Evolutionary conservation across 2,888 invertebrate genomes (phyloP), one percentile per base, ranked within the genome.

Genomic region (Phorcus lineatus): DNA sequence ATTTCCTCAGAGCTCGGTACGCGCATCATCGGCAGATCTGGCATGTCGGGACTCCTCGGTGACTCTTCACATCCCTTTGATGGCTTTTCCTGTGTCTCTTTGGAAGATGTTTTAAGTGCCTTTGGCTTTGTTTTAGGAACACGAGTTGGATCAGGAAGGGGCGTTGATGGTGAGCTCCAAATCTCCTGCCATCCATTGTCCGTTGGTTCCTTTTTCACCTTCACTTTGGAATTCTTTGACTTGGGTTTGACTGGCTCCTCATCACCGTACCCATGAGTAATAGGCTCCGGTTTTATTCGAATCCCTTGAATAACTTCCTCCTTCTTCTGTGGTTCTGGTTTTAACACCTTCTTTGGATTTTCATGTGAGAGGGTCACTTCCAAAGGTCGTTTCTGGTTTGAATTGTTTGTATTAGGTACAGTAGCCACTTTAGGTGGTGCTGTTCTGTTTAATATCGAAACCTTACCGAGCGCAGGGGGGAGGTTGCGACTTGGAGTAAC

Each of bases 241-340:
- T 17, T 36, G 2, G 28, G 16, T 36, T n/a, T 70, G 36, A 11
- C 13, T n/a, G 70, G 31, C n/a, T 67, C 40, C 36, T 79, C 80
- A 54, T 80, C 80, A 9, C 80, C 80, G 22, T 80, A 80, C n/a
- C 80, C 80, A 28, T 53, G 40, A 7, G 80, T 80, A n/a, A 62
- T 19, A 7, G 80, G 80, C 36, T 80, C 80, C 1, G 75, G 22
- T 53, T 80, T 80, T 16, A 80, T 76, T 13, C 54, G 28, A 31
- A 80, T 54, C 17, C 76, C 53, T 19, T 57, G 77, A 31, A 55
- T 55, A 36, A 17, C 31, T 57, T 55, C 55, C 19, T 54, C 57
- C 7, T 55, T 22, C 19, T 54, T 77, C 22, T 57, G 36, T 36
- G 54, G 22, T 28, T 36, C 13, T 55, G 36, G 28, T 13, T 31